phyloP scores from a whole-genome alignment of 2,113 vertebrate species.

The Brachypodius melanocephalos region DNA sequence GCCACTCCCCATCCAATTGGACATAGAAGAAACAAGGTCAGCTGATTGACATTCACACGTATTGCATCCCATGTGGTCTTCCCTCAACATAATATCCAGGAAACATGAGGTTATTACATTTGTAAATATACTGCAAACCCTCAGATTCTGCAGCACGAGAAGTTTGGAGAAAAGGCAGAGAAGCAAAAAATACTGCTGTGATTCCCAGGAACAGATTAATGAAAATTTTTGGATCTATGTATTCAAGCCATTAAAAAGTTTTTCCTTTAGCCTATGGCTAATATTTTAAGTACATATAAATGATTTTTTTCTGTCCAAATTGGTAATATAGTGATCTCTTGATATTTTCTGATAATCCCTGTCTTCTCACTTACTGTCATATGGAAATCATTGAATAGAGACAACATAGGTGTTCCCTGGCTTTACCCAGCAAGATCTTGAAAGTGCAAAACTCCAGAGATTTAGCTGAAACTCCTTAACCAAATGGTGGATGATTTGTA shows the following conservation, averaged over 20 bases:
- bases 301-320: neutral
- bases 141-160: neutral
- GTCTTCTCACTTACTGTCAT: neutral
- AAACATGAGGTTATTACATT: neutral
- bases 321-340: neutral
- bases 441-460: neutral
- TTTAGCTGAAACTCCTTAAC: neutral
- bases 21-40: neutral
- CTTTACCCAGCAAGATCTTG: neutral
- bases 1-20: neutral
- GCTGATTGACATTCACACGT: neutral
- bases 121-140: neutral
- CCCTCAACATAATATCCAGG: neutral
- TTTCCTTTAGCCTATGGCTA: neutral
- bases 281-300: neutral
- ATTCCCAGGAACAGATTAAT: neutral
- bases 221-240: neutral
- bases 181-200: neutral
- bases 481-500: neutral
- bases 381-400: neutral
- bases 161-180: neutral
- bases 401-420: neutral
- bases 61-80: neutral
- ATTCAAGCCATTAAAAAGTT: neutral
- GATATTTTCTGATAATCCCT: neutral